Evolutionary conservation across 2,797 vertebrate genomes (phyloP), one percentile per base, ranked within the genome.

Genomic region (Lagocephalus sceleratus): DNA sequence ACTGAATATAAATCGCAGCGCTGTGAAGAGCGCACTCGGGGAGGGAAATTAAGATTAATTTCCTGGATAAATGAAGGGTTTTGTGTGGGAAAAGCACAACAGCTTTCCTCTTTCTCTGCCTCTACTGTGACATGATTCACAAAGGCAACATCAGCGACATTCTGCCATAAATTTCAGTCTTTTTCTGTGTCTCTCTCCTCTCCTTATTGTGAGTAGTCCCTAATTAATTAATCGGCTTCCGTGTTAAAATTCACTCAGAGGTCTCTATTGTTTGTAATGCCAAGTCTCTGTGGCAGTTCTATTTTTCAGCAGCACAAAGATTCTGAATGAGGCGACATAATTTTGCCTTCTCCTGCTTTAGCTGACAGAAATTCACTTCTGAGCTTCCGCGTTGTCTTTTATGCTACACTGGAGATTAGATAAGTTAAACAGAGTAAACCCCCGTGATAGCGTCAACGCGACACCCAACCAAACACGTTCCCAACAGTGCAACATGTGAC

Each of bases 21-120:
- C 70, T 66, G 54, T 77, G 65, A 72, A 72, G 47, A 67, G 43
- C 52, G 43, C 23, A 58, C 64, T 69, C 12, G 57, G 52, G 57
- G 59, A 71, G 48, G 16, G 57, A 79, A 63, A 83, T 79, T 74
- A 66, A 76, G 71, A 83, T 83, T 64, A 61, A 84, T 79, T 76
- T 73, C 67, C 78, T 63, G 59, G 63, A 66, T 79, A 80, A 79
- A 66, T 77, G 62, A 75, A 55, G 50, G 56, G 61, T 68, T 53
- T 45, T 74, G 75, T 75, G 77, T 62, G 56, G 56, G 56, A 68
- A 62, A 66, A 40, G 40, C 52, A 63, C 62, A 60, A 57, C 48
- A 58, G 66, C 55, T 41, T 49, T n/a, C 26, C 49, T 68, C 54
- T 38, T 51, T 71, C 65, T 22, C 66, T 55, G 3, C 57, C 63